phyloP scores from a whole-genome alignment of 2,113 vertebrate genomes.

The Halichoeres trimaculatus region DNA sequence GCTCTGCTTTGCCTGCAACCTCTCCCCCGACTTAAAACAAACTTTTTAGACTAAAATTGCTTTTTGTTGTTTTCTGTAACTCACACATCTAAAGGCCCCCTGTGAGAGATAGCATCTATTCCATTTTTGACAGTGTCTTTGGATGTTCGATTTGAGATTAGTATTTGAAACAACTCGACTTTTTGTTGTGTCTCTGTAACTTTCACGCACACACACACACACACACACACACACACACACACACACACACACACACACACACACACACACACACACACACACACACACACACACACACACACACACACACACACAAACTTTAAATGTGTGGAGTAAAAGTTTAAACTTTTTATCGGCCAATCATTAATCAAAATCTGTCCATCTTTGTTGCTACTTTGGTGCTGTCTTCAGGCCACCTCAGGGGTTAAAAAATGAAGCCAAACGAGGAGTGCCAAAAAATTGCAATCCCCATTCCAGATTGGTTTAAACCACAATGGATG shows the following conservation, averaged over 20 bases:
- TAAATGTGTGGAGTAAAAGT: not conserved
- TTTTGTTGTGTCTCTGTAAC: not conserved
- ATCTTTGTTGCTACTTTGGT: not conserved
- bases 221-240: not conserved
- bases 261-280: not conserved
- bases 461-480: too few species aligned
- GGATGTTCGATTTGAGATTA: not conserved
- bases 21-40: not conserved
- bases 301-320: not conserved
- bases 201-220: not conserved
- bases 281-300: too few species aligned
- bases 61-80: not conserved
- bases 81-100: not conserved
- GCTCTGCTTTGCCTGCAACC: not conserved
- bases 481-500: too few species aligned
- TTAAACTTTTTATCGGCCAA: not conserved
- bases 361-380: not conserved
- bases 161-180: not conserved
- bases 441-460: not conserved
- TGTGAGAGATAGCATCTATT: not conserved
- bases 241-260: not conserved
- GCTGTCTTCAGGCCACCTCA: not conserved
- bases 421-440: not conserved
- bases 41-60: not conserved
- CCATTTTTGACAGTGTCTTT: not conserved